These are phyloP conservation scores for Carettochelys insculpta DNA, from an alignment of 2,113 vertebrate genomes.

Conservation along the genomic window DNA sequence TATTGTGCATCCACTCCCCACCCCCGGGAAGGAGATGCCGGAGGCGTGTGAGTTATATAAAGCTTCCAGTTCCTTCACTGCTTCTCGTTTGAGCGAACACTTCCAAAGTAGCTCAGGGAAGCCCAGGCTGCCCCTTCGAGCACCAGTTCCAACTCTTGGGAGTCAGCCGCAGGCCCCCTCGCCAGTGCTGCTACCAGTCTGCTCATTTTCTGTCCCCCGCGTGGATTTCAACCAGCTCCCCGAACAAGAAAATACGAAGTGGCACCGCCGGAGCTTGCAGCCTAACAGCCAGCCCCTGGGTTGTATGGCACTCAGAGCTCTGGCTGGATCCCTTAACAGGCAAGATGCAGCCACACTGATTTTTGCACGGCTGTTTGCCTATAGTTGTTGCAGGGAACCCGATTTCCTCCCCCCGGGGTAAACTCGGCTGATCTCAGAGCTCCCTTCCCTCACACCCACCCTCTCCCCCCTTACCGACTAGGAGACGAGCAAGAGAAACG, in stretches of 20 bases:
- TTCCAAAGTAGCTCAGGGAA: conserved; percentile 28
- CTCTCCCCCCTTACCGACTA: not conserved
- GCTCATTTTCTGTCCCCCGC: conserved; percentile 12
- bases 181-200: conserved; percentile 9
- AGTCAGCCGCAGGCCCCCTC: conserved; percentile 31
- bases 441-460: not conserved
- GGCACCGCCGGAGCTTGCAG: conserved; percentile 49
- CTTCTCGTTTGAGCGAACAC: conserved; percentile 18
- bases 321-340: not conserved
- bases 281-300: conserved; percentile 59
- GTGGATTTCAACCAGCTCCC: conserved; percentile 46
- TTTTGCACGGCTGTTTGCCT: not conserved
- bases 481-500: not conserved
- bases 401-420: too few species aligned
- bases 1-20: conserved; percentile 15
- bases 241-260: conserved; percentile 64
- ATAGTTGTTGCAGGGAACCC: not conserved
- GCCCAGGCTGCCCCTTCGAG: conserved; percentile 22
- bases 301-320: conserved; percentile 12
- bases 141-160: conserved; percentile 58
- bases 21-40: conserved; percentile 29
- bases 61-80: conserved; percentile 33
- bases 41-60: conserved; percentile 6
- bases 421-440: not conserved
- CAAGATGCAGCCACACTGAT: not conserved